These are phyloP conservation scores for Porites cylindrica DNA, from an alignment of 92 coral and sea anemone species.

Conservation along the genomic window DNA sequence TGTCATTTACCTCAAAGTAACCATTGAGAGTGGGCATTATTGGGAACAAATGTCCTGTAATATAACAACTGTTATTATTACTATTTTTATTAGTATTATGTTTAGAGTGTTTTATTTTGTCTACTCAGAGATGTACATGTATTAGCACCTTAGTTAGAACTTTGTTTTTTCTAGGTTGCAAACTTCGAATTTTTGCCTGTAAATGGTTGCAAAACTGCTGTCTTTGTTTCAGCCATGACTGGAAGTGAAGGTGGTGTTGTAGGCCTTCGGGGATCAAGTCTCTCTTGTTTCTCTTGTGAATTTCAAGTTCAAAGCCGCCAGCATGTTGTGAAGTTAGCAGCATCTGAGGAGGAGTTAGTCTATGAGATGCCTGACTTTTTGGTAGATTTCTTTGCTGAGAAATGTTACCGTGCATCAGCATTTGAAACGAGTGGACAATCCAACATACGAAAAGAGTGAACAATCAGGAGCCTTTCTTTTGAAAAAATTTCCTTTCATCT, in stretches of 20 bases:
- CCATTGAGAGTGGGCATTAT: no score
- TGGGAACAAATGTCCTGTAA: no score
- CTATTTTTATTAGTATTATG: no score
- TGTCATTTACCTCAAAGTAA: no score
- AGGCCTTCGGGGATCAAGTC: constrained; percentile 24
- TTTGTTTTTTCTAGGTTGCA: background rate
- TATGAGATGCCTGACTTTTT: constrained; percentile 23
- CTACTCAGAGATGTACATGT: no score
- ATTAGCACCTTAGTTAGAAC: background rate
- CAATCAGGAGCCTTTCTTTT: background rate
- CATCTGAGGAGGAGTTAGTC: background rate
- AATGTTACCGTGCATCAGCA: background rate
- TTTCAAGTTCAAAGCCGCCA: background rate
- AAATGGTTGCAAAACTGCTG: background rate
- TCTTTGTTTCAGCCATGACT: background rate
- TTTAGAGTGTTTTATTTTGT: no score
- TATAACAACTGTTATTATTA: no score
- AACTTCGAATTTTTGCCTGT: background rate
- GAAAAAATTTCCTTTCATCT: constrained; percentile 13
- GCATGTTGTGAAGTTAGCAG: constrained; percentile 7
- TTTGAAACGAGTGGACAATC: constrained; percentile 7
- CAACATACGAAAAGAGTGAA: constrained; percentile 17
- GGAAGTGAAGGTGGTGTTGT: constrained; percentile 7
- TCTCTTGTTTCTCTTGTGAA: background rate
- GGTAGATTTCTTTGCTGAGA: constrained; percentile 38